Percentiles rank a stretch among this genome's conserved stretches.
phyloP scores from a whole-genome alignment of 2,797 vertebrate genomes.

The Ataeniobius toweri region DNA sequence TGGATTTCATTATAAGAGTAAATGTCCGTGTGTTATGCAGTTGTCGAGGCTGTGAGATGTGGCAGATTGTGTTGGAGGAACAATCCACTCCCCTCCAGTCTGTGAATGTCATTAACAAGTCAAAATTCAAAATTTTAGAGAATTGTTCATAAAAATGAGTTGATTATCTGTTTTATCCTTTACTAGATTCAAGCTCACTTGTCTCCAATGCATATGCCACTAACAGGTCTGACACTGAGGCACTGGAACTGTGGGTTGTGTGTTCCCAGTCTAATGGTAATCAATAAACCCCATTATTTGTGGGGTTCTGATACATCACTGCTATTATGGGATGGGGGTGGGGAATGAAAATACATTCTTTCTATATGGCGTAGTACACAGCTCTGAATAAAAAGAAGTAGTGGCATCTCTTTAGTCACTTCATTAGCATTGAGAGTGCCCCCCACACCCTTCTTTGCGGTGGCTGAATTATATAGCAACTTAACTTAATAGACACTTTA shows the following conservation, averaged over 20 bases:
- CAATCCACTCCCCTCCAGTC: slow-evolving; percentile 51
- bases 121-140: slow-evolving; percentile 58
- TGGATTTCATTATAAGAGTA: slow-evolving; percentile 76
- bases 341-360: slow-evolving; percentile 34
- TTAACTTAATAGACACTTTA: slow-evolving; percentile 1
- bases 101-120: slow-evolving; percentile 67
- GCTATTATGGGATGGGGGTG: slow-evolving; percentile 50
- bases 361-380: slow-evolving; percentile 34
- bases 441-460: background rate
- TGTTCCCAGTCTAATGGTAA: slow-evolving; percentile 38
- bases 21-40: slow-evolving; percentile 74
- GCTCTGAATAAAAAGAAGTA: slow-evolving; percentile 23
- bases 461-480: slow-evolving; percentile 1
- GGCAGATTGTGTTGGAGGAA: slow-evolving; percentile 69
- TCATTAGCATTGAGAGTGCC: background rate
- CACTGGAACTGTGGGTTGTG: slow-evolving; percentile 25
- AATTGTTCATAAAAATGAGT: slow-evolving; percentile 58
- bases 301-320: slow-evolving; percentile 56
- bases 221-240: slow-evolving; percentile 39
- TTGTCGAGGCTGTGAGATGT: slow-evolving; percentile 70
- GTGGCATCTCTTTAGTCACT: slow-evolving; percentile 32
- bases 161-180: slow-evolving; percentile 64
- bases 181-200: slow-evolving; percentile 11
- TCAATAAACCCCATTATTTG: slow-evolving; percentile 51
- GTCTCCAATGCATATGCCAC: slow-evolving; percentile 26